Evolutionary conservation across 1,140 invertebrate species (phyloP), one percentile per base, ranked within the genome.

Genomic region (Anoplolepis gracilipes): DNA sequence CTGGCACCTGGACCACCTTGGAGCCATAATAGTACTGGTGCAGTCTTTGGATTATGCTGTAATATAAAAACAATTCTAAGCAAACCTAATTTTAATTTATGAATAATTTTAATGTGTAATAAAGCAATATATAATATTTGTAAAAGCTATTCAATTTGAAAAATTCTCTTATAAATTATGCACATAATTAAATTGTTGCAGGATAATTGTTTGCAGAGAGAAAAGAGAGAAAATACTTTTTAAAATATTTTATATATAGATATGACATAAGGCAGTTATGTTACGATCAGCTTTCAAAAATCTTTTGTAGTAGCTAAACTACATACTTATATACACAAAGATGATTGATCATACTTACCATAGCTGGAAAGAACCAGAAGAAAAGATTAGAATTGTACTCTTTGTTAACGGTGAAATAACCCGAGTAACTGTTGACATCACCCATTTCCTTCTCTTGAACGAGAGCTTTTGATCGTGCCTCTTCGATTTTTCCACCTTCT

Each of bases 291-390:
- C 16, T 49, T 30, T 1, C 19, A 0, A 70, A 72, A 53, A 72
- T 55, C 53, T 55, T 30, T 57, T 3, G 16, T 16, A 13, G 8
- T 13, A 73, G 13, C 13, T 30, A 62, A 30, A n/a, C 4, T 39
- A 13, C 25, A 36, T 11, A 16, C 1, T 33, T 33, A 65, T 67
- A 42, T 39, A 33, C 8, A 57, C 13, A 55, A 72, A 5, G 28
- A 70, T 19, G 55, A 8, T 25, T 39, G 25, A 64, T 39, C 22
- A 69, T 77, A 84, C 85, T 91, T 61, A 94, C 93, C 92, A 95
- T 78, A 10, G 97, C 96, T 0, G 97, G 98, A 92, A 98, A 98
- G 90, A 98, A 98, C 98, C 98, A 98, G 93, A 98, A 98, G 94
- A 98, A 98, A 86, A 98, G 95, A 92, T 98, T 98, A 0, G 97